Evolutionary conservation across 2,113 vertebrate genomes (phyloP), one percentile per base, ranked within the genome.

Genomic region (Toxotes jaculatrix): DNA sequence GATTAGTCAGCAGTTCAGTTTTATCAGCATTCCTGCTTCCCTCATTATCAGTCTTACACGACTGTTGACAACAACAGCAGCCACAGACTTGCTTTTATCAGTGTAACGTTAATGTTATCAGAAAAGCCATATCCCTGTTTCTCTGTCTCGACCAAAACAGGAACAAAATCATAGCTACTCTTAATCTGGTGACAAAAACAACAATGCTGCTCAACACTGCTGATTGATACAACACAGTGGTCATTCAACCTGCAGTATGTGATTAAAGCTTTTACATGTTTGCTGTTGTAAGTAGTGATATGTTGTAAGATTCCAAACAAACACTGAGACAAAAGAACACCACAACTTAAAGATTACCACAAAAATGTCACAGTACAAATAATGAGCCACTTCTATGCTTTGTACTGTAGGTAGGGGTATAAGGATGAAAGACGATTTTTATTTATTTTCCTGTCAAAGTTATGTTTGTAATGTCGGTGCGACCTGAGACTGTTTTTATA

Each of bases 1-100:
- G 74, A 85, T 56, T 59, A 76, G 51, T 60, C 34, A 67, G 77
- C 45, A 47, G 36, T 60, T 34, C 56, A 0, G 12, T 82, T 82
- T 80, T 79, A 83, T 91, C 87, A 83, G 86, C 61, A 43, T 65
- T 85, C 77, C 67, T 56, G 53, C 23, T 79, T 55, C 69, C 60
- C 68, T 70, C 57, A 43, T 64, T 75, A 80, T 84, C 73, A 45
- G 66, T 17, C 68, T 62, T 45, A 42, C 77, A 7, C 47, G 65
- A 78, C 51, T 64, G 53, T 64, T 67, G 62, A 80, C n/a, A 78
- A 66, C 60, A 85, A 77, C 63, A 75, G 31, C 40, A 31, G 49
- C 57, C 53, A 32, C 64, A 62, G 10, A 14, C 61, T 23, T 67
- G 66, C 9, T 74, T 76, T 77, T 74, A 84, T 89, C 69, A 56